phyloP scores from a whole-genome alignment of 2,888 invertebrate species.

The Cerastis rubricosa region DNA sequence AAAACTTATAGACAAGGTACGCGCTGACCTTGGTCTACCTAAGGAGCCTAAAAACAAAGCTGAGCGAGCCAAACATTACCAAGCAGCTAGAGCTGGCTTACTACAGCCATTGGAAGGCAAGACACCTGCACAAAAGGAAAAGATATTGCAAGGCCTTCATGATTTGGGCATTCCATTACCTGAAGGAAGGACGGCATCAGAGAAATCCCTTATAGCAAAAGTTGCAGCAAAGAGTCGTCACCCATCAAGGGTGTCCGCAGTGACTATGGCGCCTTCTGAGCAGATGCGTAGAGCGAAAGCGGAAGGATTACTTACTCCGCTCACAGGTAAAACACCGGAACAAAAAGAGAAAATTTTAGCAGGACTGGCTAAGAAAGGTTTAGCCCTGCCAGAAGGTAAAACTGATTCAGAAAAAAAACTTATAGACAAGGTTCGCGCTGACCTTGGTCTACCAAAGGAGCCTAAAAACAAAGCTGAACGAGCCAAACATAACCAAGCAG shows the following conservation, averaged over 20 bases:
- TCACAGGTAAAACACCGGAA: conserved; percentile 42
- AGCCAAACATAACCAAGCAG: conserved; percentile 22
- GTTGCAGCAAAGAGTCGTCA: conserved; percentile 37
- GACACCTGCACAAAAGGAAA: no score
- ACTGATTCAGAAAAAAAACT: conserved; percentile 68
- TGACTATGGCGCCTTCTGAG: no score
- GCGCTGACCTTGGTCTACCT: conserved; percentile 67
- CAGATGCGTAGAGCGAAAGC: conserved; percentile 5
- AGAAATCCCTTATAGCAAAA: conserved; percentile 35
- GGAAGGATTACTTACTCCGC: conserved; percentile 21
- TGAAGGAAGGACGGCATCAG: conserved; percentile 36
- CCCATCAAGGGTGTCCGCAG: conserved; percentile 43
- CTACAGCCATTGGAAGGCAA: no score
- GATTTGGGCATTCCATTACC: conserved; percentile 42
- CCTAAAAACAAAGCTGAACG: conserved; percentile 55
- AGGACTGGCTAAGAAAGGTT: conserved; percentile 39
- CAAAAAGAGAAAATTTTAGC: conserved; percentile 49
- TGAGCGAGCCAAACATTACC: conserved; percentile 28
- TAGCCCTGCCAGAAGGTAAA: conserved; percentile 57
- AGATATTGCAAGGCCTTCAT: no score
- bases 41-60: conserved; percentile 61
- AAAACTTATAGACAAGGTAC: conserved; percentile 64
- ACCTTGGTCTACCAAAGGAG: conserved; percentile 68
- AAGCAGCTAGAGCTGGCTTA: conserved; percentile 28
- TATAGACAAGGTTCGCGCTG: conserved; percentile 63